Evolutionary conservation across 2,113 vertebrate genomes (phyloP).

Genomic region (Centropristis striata): DNA sequence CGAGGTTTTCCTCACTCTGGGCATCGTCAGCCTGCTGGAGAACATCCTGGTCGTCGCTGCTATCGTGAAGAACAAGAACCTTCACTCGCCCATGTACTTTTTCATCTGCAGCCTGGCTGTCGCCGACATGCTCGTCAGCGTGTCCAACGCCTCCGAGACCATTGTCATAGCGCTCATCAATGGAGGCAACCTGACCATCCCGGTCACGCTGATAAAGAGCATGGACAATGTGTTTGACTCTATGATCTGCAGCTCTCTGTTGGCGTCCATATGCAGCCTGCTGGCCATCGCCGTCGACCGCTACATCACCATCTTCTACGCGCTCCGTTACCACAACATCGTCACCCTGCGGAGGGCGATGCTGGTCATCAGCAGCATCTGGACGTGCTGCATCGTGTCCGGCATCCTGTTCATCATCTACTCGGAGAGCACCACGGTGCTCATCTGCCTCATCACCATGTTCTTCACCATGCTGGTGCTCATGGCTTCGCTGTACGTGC

Average conservation of each 20-base stretch:
- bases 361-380: conserved; percentile 90
- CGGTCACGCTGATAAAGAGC: conserved; percentile 87
- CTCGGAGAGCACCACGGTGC: conserved; percentile 92
- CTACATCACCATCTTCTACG: conserved; percentile 97
- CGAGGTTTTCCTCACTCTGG: conserved; percentile 93
- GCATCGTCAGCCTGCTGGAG: conserved; percentile 93
- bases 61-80: conserved; percentile 94
- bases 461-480: conserved; percentile 97
- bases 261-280: conserved; percentile 96
- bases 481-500: conserved; percentile 95
- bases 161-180: conserved; percentile 93
- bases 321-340: conserved; percentile 95
- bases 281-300: conserved; percentile 95
- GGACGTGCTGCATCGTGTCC: conserved; percentile 90
- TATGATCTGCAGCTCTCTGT: conserved; percentile 95
- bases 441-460: conserved; percentile 94
- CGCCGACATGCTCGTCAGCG: conserved; percentile 95
- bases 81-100: conserved; percentile 97
- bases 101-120: conserved; percentile 97
- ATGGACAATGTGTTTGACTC: conserved; percentile 97
- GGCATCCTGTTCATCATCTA: conserved; percentile 94
- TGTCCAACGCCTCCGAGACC: conserved; percentile 95
- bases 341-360: conserved; percentile 89
- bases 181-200: conserved; percentile 84
- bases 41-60: conserved; percentile 93